These are phyloP conservation scores for Cerastis rubricosa DNA, from an alignment of 2,888 invertebrate species.

Conservation along the genomic window DNA sequence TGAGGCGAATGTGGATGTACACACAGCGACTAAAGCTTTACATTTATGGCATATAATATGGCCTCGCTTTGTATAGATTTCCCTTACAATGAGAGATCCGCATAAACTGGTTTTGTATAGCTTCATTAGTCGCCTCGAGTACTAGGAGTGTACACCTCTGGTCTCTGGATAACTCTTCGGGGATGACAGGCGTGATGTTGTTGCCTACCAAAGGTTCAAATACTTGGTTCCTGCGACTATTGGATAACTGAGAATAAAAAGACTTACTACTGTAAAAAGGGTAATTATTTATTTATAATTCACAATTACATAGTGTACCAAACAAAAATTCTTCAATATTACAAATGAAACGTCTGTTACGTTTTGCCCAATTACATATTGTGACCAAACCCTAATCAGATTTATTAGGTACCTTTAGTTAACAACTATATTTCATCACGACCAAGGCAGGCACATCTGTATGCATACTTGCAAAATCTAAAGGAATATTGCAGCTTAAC, in stretches of 20 bases:
- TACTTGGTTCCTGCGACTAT: neutral
- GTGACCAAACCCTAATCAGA: slow-evolving; percentile 78
- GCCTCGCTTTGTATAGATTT: too few relatives aligned
- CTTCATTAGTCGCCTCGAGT: too few relatives aligned
- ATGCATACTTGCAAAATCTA: slow-evolving; percentile 77
- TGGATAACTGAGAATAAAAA: slow-evolving; percentile 28
- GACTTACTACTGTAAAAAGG: slow-evolving; percentile 86
- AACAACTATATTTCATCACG: slow-evolving; percentile 74
- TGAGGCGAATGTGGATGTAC: too few relatives aligned
- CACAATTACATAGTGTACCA: slow-evolving; percentile 86
- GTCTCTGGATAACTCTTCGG: too few relatives aligned
- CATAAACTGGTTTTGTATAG: too few relatives aligned
- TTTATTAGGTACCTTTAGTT: slow-evolving; percentile 73
- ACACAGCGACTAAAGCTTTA: too few relatives aligned
- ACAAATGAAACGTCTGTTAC: slow-evolving; percentile 77
- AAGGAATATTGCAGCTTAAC: slow-evolving; percentile 67
- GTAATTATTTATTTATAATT: slow-evolving; percentile 89
- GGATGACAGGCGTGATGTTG: neutral
- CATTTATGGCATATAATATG: too few relatives aligned
- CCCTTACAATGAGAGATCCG: too few relatives aligned
- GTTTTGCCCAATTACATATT: slow-evolving; percentile 73
- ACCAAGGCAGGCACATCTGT: slow-evolving; percentile 74
- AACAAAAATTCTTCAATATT: slow-evolving; percentile 83
- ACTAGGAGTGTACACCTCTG: too few relatives aligned
- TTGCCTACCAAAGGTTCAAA: neutral